These are phyloP conservation scores for Epicauta chinensis DNA, from an alignment of 1,140 invertebrate species.

Conservation along the genomic window DNA sequence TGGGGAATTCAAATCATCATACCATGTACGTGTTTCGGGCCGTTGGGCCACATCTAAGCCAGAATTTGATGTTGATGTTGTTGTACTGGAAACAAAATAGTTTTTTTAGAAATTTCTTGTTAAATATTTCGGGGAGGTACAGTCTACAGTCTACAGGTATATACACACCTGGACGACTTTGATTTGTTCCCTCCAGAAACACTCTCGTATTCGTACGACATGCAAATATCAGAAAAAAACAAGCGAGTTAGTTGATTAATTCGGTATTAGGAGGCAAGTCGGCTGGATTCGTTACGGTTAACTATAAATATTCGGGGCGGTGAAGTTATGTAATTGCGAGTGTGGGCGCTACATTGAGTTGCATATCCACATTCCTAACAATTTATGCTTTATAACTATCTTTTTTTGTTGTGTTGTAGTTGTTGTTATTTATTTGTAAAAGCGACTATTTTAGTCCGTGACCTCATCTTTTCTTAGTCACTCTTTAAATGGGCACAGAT, in stretches of 20 bases:
- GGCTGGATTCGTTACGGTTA: too few relatives aligned
- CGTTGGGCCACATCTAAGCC: slow-evolving; percentile 48
- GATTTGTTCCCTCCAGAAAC: slow-evolving; percentile 54
- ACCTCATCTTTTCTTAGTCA: slow-evolving; percentile 24
- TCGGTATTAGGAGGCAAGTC: too few relatives aligned
- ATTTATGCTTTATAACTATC: too few relatives aligned
- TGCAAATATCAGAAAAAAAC: slow-evolving; percentile 54
- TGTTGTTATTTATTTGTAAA: slow-evolving; percentile 4
- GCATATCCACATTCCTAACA: too few relatives aligned
- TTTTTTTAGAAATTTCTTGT: not conserved
- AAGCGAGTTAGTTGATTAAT: slow-evolving; percentile 38
- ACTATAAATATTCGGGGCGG: too few relatives aligned
- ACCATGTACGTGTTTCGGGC: slow-evolving; percentile 54
- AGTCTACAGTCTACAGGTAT: not conserved
- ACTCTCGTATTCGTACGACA: slow-evolving; percentile 60
- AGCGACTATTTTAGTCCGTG: slow-evolving; percentile 23
- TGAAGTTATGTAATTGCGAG: too few relatives aligned
- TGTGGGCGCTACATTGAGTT: too few relatives aligned
- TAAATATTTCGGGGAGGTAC: not conserved
- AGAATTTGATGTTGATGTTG: slow-evolving; percentile 49
- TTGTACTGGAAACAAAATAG: slow-evolving; percentile 46
- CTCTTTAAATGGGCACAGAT: slow-evolving; percentile 28
- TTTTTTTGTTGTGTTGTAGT: too few relatives aligned
- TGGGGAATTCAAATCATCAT: slow-evolving; percentile 82
- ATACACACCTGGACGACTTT: slow-evolving; percentile 43